Conservation (phyloP, 2,888 invertebrate species). For the Bellardia bayeri region DNA sequence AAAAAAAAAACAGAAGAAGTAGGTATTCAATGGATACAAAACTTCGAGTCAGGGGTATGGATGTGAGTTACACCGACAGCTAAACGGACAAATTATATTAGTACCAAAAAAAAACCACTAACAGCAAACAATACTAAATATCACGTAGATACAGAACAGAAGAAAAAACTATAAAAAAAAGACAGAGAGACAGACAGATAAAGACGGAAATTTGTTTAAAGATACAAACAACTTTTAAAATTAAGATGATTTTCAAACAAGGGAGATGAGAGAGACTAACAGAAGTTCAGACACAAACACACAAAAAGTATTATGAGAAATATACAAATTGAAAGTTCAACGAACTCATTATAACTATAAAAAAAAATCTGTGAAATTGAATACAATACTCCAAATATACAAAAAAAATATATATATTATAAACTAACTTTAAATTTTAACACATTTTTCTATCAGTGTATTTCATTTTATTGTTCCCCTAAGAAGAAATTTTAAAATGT, state of each 20-base stretch:
- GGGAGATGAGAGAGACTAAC: slow-evolving; percentile 12
- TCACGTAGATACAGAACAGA: slow-evolving; percentile 7
- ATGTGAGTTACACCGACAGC: slow-evolving; percentile 22
- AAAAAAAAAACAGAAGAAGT: not conserved
- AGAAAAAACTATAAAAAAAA: slow-evolving; percentile 11
- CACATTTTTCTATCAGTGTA: slow-evolving; percentile 20
- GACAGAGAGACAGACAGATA: not conserved
- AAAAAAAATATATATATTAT: not conserved
- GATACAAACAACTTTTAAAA: slow-evolving; percentile 54
- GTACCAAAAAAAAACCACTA: slow-evolving; percentile 24
- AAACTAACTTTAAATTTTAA: not conserved
- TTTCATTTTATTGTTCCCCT: not conserved
- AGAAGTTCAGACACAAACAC: slow-evolving; percentile 1
- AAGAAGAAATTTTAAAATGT: slow-evolving; percentile 37
- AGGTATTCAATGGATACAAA: slow-evolving; percentile 25
- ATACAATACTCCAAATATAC: slow-evolving; percentile 4
- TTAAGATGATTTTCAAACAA: slow-evolving; percentile 59
- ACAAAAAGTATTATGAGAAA: slow-evolving; percentile 36
- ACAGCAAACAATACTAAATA: slow-evolving; percentile 28
- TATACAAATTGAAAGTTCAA: slow-evolving; percentile 50
- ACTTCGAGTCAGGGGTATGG: slow-evolving; percentile 15
- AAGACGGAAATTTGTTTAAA: slow-evolving; percentile 49
- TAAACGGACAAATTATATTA: slow-evolving; percentile 36
- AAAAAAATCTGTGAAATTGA: slow-evolving; percentile 28
- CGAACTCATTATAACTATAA: slow-evolving; percentile 64